Evolutionary conservation across 1,140 invertebrate species (phyloP).

Genomic region (Aphaenogaster floridana): DNA sequence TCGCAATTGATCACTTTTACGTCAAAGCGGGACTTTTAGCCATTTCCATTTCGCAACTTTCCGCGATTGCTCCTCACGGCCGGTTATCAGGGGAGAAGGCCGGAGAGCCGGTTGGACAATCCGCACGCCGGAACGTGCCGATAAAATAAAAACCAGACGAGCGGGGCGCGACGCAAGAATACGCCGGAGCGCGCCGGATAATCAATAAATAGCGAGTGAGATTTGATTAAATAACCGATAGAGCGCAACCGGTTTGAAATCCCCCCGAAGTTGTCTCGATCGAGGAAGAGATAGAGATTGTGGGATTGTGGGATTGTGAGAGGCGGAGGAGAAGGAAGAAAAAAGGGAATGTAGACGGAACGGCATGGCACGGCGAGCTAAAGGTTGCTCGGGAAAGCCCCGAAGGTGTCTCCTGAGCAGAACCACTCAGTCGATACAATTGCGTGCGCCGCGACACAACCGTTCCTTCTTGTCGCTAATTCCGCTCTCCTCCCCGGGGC

Average conservation of each 20-base stretch:
- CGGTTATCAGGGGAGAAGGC: slow-evolving; percentile 26
- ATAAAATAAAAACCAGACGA: slow-evolving; percentile 23
- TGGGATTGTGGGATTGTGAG: too few species aligned
- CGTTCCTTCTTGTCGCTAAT: slow-evolving; percentile 27
- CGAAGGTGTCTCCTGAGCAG: slow-evolving; percentile 1
- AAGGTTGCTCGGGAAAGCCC: slow-evolving; percentile 45
- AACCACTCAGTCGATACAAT: slow-evolving; percentile 57
- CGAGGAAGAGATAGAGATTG: neutral
- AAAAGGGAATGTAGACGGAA: slow-evolving; percentile 1
- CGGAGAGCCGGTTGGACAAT: slow-evolving; percentile 24
- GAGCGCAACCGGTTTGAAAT: slow-evolving; percentile 22
- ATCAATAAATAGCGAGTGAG: slow-evolving; percentile 49
- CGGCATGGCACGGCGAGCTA: slow-evolving; percentile 11
- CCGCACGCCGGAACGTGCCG: slow-evolving; percentile 4
- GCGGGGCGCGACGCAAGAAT: neutral
- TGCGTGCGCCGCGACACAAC: slow-evolving; percentile 30
- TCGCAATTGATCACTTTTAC: neutral
- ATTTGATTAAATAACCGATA: slow-evolving; percentile 61
- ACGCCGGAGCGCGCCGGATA: neutral
- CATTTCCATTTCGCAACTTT: slow-evolving; percentile 11
- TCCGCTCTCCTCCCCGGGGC: neutral
- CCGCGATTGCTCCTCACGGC: neutral
- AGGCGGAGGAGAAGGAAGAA: neutral
- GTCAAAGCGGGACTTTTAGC: neutral
- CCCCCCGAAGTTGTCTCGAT: neutral